Base-by-base conservation (phyloP, 2,888 invertebrate species). In the Phoenoteleia sp. region DNA sequence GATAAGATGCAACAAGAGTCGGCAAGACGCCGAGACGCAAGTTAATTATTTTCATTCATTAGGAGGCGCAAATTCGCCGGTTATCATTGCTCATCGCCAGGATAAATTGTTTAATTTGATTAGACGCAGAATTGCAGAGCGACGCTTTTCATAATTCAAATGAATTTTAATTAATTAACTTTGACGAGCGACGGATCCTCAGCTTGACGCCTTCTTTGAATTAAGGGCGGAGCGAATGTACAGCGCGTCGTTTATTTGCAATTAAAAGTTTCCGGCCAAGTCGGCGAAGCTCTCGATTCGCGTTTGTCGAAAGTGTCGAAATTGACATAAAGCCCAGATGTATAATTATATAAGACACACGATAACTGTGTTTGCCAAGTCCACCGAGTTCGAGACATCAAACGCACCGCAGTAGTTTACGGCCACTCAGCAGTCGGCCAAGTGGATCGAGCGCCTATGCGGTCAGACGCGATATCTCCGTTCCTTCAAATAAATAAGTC, bases 311-410 rank as follows among this genome's bases (percentile, higher is more conserved):
- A 33, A 81, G 74, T 81, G 69, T 62, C 36, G 75, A 81, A 75
- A 81, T 75, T 75, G 81, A 81, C 81, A 71, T 71, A 75, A 81
- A 81, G 81, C 76, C 71, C 81, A 13, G 64, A 71, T 76, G 58
- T 56, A 71, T 82, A 76, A 76, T 76, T 76, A 58, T 33, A 71
- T 82, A 82, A 76, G 76, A 82, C 49, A 80, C 76, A 76, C 71
- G 54, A 15, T 47, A 82, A 82, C 76, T 23, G 76, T 76, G 62
- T 81, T 81, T 81, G 56, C 75, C 4, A 58, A 82, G 81, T 76
- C 56, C 75, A 47, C 11, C 33, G 66, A 75, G 81, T 76, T 71
- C 49, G 76, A 75, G 60, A 71, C 81, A 76, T 76, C 76, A 81
- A 81, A 76, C 54, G 71, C 76, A 64, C 76, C 76, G 81, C 74